phyloP scores from a whole-genome alignment of 2,113 vertebrate genomes.

The Mungos mungo region DNA sequence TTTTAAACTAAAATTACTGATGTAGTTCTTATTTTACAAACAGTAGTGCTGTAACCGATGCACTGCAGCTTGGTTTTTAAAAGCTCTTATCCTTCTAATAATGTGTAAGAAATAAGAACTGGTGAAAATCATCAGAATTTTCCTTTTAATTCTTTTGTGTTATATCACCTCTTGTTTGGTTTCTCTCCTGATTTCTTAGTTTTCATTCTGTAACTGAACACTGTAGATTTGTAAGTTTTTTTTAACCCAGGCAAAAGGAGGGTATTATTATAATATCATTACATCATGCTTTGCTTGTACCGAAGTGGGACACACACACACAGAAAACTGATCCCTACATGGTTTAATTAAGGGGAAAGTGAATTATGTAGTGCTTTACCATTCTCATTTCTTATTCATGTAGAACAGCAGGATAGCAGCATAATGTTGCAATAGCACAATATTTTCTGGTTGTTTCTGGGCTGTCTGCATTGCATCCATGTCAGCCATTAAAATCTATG shows the following conservation, averaged over 20 bases:
- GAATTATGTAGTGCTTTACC: slow-evolving; percentile 81
- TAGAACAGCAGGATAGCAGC: slow-evolving; percentile 88
- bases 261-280: slow-evolving; percentile 71
- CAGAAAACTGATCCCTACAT: slow-evolving; percentile 74
- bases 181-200: slow-evolving; percentile 60
- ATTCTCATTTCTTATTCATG: slow-evolving; percentile 91
- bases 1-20: slow-evolving; percentile 8
- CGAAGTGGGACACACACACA: slow-evolving; percentile 76
- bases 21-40: slow-evolving; percentile 5
- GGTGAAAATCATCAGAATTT: slow-evolving; percentile 48
- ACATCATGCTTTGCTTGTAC: slow-evolving; percentile 79
- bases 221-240: slow-evolving; percentile 61
- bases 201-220: slow-evolving; percentile 61
- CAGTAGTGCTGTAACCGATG: slow-evolving; percentile 12
- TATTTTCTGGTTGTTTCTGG: slow-evolving; percentile 91
- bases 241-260: slow-evolving; percentile 23
- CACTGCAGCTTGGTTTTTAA: neutral
- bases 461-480: slow-evolving; percentile 89
- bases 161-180: slow-evolving; percentile 40
- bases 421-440: slow-evolving; percentile 85
- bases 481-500: slow-evolving; percentile 84
- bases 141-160: slow-evolving; percentile 44
- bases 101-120: neutral
- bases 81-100: slow-evolving; percentile 35
- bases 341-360: slow-evolving; percentile 79